Percentiles rank a stretch among this genome's conserved stretches.
phyloP scores from a whole-genome alignment of 1,140 invertebrate genomes.

The Anadara kagoshimensis region DNA sequence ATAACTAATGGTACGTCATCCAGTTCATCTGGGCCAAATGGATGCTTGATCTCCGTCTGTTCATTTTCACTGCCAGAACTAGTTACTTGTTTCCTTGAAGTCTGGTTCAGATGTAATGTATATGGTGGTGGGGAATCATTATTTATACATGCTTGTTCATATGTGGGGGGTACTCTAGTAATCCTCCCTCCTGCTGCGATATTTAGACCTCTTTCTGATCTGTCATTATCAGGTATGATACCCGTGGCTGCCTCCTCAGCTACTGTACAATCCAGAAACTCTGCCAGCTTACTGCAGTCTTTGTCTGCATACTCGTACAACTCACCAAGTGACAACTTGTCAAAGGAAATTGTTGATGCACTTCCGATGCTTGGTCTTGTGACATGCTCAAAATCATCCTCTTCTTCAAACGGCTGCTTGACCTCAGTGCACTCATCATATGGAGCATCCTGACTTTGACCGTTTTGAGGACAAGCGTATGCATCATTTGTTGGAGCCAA shows the following conservation, averaged over 20 bases:
- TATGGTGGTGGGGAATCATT: background rate
- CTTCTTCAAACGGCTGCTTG: slow-evolving; percentile 4
- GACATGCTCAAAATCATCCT: background rate
- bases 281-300: slow-evolving; percentile 8
- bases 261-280: background rate
- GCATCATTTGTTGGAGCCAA: background rate
- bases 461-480: background rate
- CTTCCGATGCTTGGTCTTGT: background rate
- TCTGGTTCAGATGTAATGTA: background rate
- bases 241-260: background rate
- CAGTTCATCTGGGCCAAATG: background rate
- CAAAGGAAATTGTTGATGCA: slow-evolving; percentile 9
- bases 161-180: background rate
- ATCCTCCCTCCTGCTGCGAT: background rate
- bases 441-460: background rate
- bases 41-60: background rate
- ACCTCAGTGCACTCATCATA: background rate
- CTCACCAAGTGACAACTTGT: slow-evolving; percentile 27
- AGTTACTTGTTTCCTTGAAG: background rate
- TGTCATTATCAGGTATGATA: background rate
- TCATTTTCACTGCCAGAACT: background rate
- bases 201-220: background rate
- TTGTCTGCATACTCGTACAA: slow-evolving; percentile 25
- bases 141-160: background rate
- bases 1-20: background rate